Evolutionary conservation across 2,888 invertebrate species (phyloP).

Genomic region (Rhagium mordax): DNA sequence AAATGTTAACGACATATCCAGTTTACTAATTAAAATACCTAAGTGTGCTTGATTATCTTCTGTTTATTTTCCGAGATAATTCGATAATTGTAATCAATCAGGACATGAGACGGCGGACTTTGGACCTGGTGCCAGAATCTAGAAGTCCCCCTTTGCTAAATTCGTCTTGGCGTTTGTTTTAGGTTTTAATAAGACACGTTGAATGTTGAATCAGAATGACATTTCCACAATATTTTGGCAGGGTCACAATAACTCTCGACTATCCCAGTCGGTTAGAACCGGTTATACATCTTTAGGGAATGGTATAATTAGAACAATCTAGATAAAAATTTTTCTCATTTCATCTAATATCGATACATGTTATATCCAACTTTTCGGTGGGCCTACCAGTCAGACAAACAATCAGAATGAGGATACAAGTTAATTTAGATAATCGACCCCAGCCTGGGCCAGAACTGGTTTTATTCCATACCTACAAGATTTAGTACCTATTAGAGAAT

Average conservation of each 20-base stretch:
- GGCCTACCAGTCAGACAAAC: no score
- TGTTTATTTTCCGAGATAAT: slow-evolving; percentile 3
- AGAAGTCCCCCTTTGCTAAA: background rate
- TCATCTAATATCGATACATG: no score
- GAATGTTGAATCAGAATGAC: background rate
- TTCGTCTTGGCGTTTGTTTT: background rate
- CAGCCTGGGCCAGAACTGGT: background rate
- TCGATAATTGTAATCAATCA: background rate
- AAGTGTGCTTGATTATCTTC: background rate
- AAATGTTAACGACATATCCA: no score
- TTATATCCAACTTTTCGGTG: no score
- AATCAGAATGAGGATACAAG: background rate
- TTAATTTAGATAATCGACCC: background rate
- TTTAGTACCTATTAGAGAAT: no score
- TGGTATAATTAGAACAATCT: slow-evolving; percentile 7
- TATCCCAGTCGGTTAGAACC: background rate
- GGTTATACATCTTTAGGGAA: background rate
- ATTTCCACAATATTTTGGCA: slow-evolving; percentile 13
- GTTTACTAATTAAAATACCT: no score
- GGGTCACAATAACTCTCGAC: background rate
- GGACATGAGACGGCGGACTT: background rate
- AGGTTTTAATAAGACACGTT: background rate
- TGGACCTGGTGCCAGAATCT: slow-evolving; percentile 1
- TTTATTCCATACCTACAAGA: no score
- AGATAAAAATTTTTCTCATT: background rate